Evolutionary conservation across 1,140 invertebrate genomes (phyloP).

Genomic region (Scaptodrosophila lebanonensis): DNA sequence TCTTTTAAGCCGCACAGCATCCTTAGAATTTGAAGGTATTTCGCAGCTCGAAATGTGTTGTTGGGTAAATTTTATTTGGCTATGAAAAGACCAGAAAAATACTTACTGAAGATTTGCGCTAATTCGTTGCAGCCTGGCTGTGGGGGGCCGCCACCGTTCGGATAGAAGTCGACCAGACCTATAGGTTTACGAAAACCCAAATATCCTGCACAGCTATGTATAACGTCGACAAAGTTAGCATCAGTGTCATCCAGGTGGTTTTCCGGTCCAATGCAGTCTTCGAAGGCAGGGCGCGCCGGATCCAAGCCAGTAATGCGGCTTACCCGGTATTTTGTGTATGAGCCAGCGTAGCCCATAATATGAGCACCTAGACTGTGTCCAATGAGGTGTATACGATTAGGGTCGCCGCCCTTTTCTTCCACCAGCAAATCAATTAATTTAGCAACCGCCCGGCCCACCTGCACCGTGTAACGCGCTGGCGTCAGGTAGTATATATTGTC

Average conservation of each 20-base stretch:
- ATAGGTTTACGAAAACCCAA: conserved; percentile 81
- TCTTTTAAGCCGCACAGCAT: no score
- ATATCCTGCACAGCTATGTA: conserved; percentile 84
- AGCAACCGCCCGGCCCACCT: conserved; percentile 81
- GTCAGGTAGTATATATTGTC: conserved; percentile 82
- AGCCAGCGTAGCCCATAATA: conserved; percentile 89
- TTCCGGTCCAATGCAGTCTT: conserved; percentile 78
- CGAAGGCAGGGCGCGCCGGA: conserved; percentile 86
- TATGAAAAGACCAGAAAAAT: background rate
- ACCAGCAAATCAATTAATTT: conserved; percentile 81
- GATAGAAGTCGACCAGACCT: conserved; percentile 89
- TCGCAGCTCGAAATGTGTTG: no score
- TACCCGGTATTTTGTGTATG: conserved; percentile 79
- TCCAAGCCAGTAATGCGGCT: conserved; percentile 84
- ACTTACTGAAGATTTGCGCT: conserved; percentile 78
- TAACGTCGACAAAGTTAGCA: conserved; percentile 87
- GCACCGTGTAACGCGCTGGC: conserved; percentile 81
- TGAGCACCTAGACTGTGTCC: conserved; percentile 94
- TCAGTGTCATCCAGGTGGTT: conserved; percentile 82
- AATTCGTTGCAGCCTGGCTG: conserved; percentile 86
- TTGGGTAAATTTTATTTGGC: background rate
- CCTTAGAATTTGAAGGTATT: no score
- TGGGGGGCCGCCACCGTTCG: conserved; percentile 84
- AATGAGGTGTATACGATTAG: conserved; percentile 81
- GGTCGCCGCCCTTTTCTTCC: conserved; percentile 78